These are phyloP conservation scores for Poecilia latipinna DNA, from an alignment of 2,113 vertebrate genomes.

Conservation along the genomic window DNA sequence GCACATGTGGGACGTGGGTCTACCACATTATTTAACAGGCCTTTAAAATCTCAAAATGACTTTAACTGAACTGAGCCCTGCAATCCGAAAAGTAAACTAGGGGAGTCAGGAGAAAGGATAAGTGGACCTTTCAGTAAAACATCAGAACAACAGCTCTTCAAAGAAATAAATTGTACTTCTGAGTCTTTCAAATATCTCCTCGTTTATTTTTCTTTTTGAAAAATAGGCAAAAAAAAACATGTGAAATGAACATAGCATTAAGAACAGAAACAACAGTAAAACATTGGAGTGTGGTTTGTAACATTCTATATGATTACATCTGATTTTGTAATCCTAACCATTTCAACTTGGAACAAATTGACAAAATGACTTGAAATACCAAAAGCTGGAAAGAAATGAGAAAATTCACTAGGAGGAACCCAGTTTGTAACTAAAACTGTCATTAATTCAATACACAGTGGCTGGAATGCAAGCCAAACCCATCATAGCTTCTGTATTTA, in stretches of 20 bases:
- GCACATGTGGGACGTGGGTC: background rate
- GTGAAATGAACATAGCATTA: slow-evolving; percentile 29
- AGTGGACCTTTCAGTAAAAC: background rate
- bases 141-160: background rate
- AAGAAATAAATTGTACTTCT: background rate
- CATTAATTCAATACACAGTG: slow-evolving; percentile 2
- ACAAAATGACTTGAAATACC: slow-evolving; percentile 7
- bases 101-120: background rate
- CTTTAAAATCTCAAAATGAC: background rate
- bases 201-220: slow-evolving; percentile 41
- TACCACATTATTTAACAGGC: background rate
- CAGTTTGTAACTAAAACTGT: slow-evolving; percentile 4
- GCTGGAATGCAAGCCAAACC: slow-evolving; percentile 2
- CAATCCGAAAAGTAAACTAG: background rate
- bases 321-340: background rate
- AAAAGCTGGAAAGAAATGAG: background rate
- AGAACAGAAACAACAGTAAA: slow-evolving; percentile 24
- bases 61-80: background rate
- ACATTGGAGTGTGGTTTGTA: slow-evolving; percentile 40
- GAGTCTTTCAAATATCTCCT: slow-evolving; percentile 3
- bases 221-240: slow-evolving; percentile 19
- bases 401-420: background rate
- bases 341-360: slow-evolving; percentile 5
- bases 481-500: background rate
- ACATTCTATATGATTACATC: slow-evolving; percentile 17